Evolutionary conservation across 2,888 invertebrate species (phyloP).

Genomic region (Chelonus formosanus): DNA sequence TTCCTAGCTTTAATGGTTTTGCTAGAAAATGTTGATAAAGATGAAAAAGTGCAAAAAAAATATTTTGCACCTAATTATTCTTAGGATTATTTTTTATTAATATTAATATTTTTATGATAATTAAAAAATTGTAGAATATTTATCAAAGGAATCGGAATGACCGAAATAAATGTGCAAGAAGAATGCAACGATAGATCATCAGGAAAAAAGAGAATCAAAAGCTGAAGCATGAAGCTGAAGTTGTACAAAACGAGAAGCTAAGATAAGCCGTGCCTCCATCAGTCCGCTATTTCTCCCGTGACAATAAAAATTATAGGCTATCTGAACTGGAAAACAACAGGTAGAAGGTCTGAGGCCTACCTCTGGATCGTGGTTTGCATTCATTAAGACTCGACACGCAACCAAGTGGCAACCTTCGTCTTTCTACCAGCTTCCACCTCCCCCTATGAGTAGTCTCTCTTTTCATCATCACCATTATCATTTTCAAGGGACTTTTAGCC

Average conservation of each 20-base stretch:
- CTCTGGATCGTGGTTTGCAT: constrained; percentile 70
- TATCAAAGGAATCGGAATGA: no score
- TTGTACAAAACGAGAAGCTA: constrained; percentile 57
- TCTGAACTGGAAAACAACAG: constrained; percentile 72
- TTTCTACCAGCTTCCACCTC: constrained; percentile 10
- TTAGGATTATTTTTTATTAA: no score
- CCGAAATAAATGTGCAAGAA: no score
- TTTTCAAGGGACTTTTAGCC: no score
- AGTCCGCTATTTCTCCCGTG: constrained; percentile 69
- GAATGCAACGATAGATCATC: background rate
- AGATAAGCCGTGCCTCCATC: constrained; percentile 66
- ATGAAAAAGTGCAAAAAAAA: no score
- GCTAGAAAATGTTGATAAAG: no score
- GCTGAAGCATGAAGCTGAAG: constrained; percentile 17
- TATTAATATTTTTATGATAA: no score
- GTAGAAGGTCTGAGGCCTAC: constrained; percentile 61
- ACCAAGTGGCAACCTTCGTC: constrained; percentile 58
- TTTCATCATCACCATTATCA: constrained; percentile 52
- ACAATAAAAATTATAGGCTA: constrained; percentile 73
- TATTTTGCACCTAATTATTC: no score
- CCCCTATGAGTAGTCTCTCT: constrained; percentile 29
- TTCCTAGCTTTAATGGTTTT: no score
- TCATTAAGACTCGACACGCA: constrained; percentile 69
- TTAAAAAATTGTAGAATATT: no score
- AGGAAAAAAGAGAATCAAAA: constrained; percentile 2